phyloP scores from a whole-genome alignment of 2,888 invertebrate genomes.

The Eurytoma californica region DNA sequence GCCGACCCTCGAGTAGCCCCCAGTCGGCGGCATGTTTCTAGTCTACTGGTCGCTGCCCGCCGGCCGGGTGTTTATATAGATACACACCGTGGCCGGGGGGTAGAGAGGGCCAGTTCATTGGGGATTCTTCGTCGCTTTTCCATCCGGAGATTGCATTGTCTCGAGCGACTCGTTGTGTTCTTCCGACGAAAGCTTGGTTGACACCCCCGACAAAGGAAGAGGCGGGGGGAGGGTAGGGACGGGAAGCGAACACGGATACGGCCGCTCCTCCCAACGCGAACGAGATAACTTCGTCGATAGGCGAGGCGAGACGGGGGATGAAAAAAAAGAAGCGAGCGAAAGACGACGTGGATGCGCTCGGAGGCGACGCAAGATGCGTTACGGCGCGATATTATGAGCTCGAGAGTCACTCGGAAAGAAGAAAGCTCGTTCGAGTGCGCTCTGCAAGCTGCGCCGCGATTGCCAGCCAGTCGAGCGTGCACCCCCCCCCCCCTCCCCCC shows the following conservation, averaged over 20 bases:
- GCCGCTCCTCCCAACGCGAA: neutral
- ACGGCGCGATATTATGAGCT: constrained; percentile 32
- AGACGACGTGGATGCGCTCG: neutral
- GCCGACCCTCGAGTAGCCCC: too few relatives aligned
- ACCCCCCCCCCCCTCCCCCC: neutral
- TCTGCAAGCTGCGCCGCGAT: constrained; percentile 11
- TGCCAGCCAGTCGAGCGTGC: constrained; percentile 1
- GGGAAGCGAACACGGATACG: constrained; percentile 5
- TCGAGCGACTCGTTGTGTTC: constrained; percentile 18
- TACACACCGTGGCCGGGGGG: neutral
- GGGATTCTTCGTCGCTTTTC: constrained; percentile 43
- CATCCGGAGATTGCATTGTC: constrained; percentile 51
- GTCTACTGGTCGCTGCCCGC: too few relatives aligned
- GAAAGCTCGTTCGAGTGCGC: constrained; percentile 32
- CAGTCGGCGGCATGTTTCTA: too few relatives aligned
- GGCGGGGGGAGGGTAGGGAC: neutral
- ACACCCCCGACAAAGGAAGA: constrained; percentile 5
- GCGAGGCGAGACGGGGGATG: neutral
- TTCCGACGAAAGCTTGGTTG: constrained; percentile 1
- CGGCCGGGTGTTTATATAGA: too few relatives aligned
- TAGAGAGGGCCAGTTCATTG: constrained; percentile 29
- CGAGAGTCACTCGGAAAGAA: constrained; percentile 23
- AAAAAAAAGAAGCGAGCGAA: neutral
- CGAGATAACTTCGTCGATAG: constrained; percentile 25
- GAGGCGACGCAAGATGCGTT: constrained; percentile 25